Conservation (phyloP, 2,888 invertebrate species). For the Troides oblongomaculatus region DNA sequence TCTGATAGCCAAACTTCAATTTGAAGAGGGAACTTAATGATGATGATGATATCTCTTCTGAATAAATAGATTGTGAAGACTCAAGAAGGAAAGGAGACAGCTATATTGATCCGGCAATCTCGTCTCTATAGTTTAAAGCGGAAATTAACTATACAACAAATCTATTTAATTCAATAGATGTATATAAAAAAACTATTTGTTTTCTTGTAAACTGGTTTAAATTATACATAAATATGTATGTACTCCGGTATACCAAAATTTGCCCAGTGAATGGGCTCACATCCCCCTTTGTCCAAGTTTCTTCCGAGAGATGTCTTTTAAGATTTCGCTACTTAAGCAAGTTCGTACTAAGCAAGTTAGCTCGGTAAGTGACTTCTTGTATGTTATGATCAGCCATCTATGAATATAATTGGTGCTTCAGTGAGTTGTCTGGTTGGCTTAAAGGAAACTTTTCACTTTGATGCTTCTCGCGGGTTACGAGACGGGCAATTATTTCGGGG, state of each 20-base stretch:
- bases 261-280: constrained; percentile 9
- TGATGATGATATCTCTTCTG: too few species aligned
- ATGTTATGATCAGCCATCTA: constrained; percentile 61
- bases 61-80: not conserved
- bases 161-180: not conserved
- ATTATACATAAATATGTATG: not conserved
- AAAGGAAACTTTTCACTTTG: constrained; percentile 59
- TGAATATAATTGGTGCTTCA: constrained; percentile 67
- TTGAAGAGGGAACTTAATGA: too few species aligned
- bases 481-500: constrained; percentile 20
- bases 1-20: too few species aligned
- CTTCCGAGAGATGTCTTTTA: constrained; percentile 6
- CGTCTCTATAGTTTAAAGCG: not conserved
- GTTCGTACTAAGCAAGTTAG: constrained; percentile 23
- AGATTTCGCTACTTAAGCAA: constrained; percentile 11
- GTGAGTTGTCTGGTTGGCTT: constrained; percentile 55
- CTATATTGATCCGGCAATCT: not conserved
- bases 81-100: not conserved
- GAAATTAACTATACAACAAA: not conserved
- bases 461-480: constrained; percentile 35
- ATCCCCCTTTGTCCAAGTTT: constrained; percentile 22
- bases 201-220: not conserved
- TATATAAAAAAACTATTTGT: too few species aligned
- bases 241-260: constrained; percentile 11
- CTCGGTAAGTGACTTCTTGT: constrained; percentile 33